phyloP scores from a whole-genome alignment of 1,140 invertebrate species.

The Ctenoplectra terminalis region DNA sequence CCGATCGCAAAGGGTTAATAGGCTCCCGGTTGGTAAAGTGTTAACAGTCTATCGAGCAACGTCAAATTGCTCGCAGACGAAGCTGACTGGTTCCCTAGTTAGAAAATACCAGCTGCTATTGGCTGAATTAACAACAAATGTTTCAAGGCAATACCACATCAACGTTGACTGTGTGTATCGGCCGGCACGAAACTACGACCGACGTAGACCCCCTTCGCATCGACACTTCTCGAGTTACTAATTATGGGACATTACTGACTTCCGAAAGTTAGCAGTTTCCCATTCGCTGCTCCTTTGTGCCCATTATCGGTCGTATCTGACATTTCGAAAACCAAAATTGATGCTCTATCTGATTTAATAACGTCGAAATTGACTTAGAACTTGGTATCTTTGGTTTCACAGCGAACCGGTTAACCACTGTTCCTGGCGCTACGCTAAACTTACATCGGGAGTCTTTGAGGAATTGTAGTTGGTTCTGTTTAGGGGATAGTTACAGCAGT shows the following conservation, averaged over 20 bases:
- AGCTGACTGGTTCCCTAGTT: not conserved
- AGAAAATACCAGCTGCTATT: conserved; percentile 8
- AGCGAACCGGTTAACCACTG: not conserved
- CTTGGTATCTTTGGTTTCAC: conserved; percentile 32
- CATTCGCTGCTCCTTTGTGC: conserved; percentile 59
- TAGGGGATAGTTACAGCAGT: too few relatives aligned
- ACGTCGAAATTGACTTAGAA: conserved; percentile 56
- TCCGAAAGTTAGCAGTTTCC: conserved; percentile 63
- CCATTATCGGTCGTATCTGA: conserved; percentile 58
- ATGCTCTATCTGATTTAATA: conserved; percentile 60
- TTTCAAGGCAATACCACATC: not conserved
- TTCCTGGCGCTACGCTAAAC: too few relatives aligned
- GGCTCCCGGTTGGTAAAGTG: too few relatives aligned
- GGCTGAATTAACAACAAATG: conserved; percentile 49
- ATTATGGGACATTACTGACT: conserved; percentile 67
- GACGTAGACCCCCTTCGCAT: conserved; percentile 22
- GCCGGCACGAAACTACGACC: conserved; percentile 36
- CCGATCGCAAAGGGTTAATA: too few relatives aligned
- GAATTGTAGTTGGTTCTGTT: not conserved
- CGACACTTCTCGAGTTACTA: conserved; percentile 64
- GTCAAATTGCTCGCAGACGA: not conserved
- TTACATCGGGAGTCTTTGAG: too few relatives aligned
- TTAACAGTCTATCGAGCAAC: not conserved
- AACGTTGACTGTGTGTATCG: not conserved
- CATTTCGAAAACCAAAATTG: conserved; percentile 64